Conservation (phyloP, 1,140 invertebrate genomes). For the Asbolus verrucosus region DNA sequence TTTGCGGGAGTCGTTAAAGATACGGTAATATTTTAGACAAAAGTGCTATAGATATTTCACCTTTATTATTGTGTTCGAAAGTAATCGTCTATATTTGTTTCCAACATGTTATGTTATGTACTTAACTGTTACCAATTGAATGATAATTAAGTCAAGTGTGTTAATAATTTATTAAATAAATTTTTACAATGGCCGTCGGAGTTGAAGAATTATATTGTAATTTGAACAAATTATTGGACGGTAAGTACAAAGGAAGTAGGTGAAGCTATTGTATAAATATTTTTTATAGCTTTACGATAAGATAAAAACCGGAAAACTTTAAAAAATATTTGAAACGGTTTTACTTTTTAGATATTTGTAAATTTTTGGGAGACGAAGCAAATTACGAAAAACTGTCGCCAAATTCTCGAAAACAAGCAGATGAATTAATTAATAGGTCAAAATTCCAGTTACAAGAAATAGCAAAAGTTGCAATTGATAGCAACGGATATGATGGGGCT, state of each 20-base stretch:
- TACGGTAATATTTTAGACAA: neutral
- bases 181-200: slow-evolving; percentile 14
- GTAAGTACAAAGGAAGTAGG: too few relatives aligned
- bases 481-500: slow-evolving; percentile 31
- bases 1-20: slow-evolving; percentile 40
- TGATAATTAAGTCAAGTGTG: slow-evolving; percentile 28
- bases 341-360: slow-evolving; percentile 53
- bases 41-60: neutral
- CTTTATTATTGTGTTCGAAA: too few relatives aligned
- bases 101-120: neutral
- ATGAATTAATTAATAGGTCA: slow-evolving; percentile 50
- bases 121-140: slow-evolving; percentile 19
- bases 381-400: slow-evolving; percentile 48
- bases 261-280: too few relatives aligned
- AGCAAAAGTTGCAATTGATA: slow-evolving; percentile 15
- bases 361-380: slow-evolving; percentile 46
- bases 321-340: neutral
- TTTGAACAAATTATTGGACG: slow-evolving; percentile 42
- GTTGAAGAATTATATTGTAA: slow-evolving; percentile 34
- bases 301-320: neutral
- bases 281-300: too few relatives aligned
- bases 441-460: slow-evolving; percentile 52
- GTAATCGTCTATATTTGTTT: neutral
- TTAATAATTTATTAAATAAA: slow-evolving; percentile 18
- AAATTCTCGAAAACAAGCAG: slow-evolving; percentile 44